Percentiles rank a stretch among this genome's conserved stretches.
Evolutionary conservation across 2,888 invertebrate genomes (phyloP).

Genomic region (Sinopyrophorus schimmeli): DNA sequence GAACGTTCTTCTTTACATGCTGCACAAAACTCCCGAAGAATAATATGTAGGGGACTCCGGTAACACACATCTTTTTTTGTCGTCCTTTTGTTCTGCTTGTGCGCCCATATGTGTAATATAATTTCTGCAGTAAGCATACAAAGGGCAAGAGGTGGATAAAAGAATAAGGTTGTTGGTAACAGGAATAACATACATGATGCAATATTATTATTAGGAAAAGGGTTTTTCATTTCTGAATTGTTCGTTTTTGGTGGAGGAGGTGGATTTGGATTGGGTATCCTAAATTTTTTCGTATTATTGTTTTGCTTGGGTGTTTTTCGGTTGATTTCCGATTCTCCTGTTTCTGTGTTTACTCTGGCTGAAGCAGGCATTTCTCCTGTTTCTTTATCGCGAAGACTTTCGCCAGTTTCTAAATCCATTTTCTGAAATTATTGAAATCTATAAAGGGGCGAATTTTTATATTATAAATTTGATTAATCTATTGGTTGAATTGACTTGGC

Average conservation of each 20-base stretch:
- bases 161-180: slow-evolving; percentile 64
- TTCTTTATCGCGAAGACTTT: slow-evolving; percentile 55
- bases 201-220: no score
- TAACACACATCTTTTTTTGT: slow-evolving; percentile 64
- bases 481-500: background rate
- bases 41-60: slow-evolving; percentile 70
- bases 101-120: slow-evolving; percentile 68
- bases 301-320: slow-evolving; percentile 27
- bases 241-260: background rate
- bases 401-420: slow-evolving; percentile 42
- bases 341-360: slow-evolving; percentile 56
- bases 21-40: slow-evolving; percentile 71
- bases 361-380: slow-evolving; percentile 59
- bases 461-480: background rate
- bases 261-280: slow-evolving; percentile 16
- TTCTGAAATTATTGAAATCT: background rate
- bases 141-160: slow-evolving; percentile 59
- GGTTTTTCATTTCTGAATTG: slow-evolving; percentile 1
- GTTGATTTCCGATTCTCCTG: slow-evolving; percentile 56
- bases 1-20: slow-evolving; percentile 66
- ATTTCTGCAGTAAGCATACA: slow-evolving; percentile 62
- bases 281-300: slow-evolving; percentile 25
- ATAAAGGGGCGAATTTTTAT: background rate
- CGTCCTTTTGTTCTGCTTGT: slow-evolving; percentile 66
- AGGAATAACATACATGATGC: slow-evolving; percentile 56